phyloP scores from a whole-genome alignment of 1,140 invertebrate species.

The Metaphire vulgaris region DNA sequence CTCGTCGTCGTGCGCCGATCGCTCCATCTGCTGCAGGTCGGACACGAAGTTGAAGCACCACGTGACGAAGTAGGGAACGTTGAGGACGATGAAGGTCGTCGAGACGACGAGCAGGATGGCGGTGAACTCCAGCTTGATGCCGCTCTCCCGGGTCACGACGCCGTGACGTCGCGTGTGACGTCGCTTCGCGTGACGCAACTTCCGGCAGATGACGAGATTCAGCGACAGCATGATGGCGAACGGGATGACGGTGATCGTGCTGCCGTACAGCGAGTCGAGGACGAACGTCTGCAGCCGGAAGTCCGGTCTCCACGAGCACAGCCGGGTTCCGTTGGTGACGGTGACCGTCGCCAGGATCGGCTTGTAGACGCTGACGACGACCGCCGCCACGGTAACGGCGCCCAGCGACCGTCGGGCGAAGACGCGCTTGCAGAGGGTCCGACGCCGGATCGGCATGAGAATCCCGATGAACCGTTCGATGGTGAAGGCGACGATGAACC shows the following conservation, averaged over 20 bases:
- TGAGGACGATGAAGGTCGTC: slow-evolving; percentile 38
- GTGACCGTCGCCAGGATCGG: slow-evolving; percentile 13
- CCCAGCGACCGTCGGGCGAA: slow-evolving; percentile 11
- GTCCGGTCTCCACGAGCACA: slow-evolving; percentile 31
- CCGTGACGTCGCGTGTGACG: slow-evolving; percentile 21
- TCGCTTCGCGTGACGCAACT: slow-evolving; percentile 25
- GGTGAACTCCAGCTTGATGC: slow-evolving; percentile 38
- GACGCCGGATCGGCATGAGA: slow-evolving; percentile 24
- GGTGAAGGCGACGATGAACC: slow-evolving; percentile 44
- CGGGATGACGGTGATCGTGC: slow-evolving; percentile 41
- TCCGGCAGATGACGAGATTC: slow-evolving; percentile 39
- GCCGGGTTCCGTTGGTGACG: neutral
- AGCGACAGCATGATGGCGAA: slow-evolving; percentile 39
- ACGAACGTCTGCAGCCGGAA: slow-evolving; percentile 36
- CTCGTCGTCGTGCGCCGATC: neutral
- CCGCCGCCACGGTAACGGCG: neutral
- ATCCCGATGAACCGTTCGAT: slow-evolving; percentile 39
- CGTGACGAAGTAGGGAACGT: slow-evolving; percentile 38
- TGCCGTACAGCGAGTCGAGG: slow-evolving; percentile 40
- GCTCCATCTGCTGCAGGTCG: slow-evolving; percentile 1
- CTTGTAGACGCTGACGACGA: slow-evolving; percentile 22
- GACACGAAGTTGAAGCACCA: slow-evolving; percentile 33
- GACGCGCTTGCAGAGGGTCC: slow-evolving; percentile 18
- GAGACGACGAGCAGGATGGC: slow-evolving; percentile 38
- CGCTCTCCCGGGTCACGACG: slow-evolving; percentile 31